Percentiles rank a stretch among this genome's conserved stretches.
Evolutionary conservation across 2,888 invertebrate genomes (phyloP).

Genomic region (Platerodrilus igneus): DNA sequence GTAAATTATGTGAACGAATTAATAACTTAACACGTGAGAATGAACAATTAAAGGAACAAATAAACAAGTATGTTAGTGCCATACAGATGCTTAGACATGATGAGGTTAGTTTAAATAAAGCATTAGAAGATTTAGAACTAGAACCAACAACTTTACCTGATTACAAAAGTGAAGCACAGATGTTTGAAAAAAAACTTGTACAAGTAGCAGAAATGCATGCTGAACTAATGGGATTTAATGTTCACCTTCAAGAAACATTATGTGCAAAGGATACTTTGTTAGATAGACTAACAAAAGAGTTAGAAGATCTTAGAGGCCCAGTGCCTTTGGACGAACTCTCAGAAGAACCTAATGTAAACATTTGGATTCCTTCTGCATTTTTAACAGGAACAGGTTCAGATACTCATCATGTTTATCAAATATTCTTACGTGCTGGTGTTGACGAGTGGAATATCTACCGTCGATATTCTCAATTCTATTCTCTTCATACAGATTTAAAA

Average conservation of each 20-base stretch:
- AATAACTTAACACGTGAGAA: conserved; percentile 63
- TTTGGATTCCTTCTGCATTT: conserved; percentile 86
- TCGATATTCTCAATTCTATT: conserved; percentile 88
- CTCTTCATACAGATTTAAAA: conserved; percentile 76
- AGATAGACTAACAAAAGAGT: conserved; percentile 57
- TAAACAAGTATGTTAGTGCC: conserved; percentile 83
- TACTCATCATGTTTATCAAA: conserved; percentile 87
- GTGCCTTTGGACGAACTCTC: conserved; percentile 49
- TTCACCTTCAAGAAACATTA: conserved; percentile 69
- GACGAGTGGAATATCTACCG: conserved; percentile 97
- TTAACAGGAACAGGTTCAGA: conserved; percentile 67
- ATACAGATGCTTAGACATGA: conserved; percentile 72
- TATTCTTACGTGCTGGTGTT: conserved; percentile 69
- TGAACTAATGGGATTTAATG: conserved; percentile 89
- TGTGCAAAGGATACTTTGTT: conserved; percentile 59
- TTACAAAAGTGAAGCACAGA: conserved; percentile 65
- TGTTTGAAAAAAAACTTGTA: conserved; percentile 81
- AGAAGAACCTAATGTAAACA: conserved; percentile 61
- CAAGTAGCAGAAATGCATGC: conserved; percentile 95
- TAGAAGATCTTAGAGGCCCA: conserved; percentile 63
- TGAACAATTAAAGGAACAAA: conserved; percentile 75
- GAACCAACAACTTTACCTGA: conserved; percentile 45
- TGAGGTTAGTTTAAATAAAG: conserved; percentile 43
- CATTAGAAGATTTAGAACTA: conserved; percentile 39
- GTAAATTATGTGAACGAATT: conserved; percentile 39